Evolutionary conservation across 2,888 invertebrate species (phyloP).

Genomic region (Alentia gelatinosa): DNA sequence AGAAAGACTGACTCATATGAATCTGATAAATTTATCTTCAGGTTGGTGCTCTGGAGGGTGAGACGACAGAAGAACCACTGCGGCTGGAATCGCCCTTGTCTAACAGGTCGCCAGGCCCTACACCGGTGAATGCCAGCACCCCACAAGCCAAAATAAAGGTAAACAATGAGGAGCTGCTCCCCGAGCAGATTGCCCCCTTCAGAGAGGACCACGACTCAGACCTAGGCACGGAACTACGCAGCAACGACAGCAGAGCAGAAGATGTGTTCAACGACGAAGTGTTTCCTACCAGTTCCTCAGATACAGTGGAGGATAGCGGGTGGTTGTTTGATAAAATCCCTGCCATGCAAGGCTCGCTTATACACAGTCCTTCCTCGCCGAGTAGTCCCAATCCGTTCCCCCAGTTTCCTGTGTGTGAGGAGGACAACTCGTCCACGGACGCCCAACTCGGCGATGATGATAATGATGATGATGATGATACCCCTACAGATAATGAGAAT

Average conservation of each 20-base stretch:
- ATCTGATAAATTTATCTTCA: background rate
- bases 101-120: background rate
- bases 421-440: background rate
- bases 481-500: background rate
- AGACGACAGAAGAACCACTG: background rate
- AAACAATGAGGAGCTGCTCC: background rate
- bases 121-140: background rate
- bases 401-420: background rate
- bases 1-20: no score
- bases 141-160: background rate
- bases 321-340: conserved; percentile 47
- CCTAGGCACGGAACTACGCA: background rate
- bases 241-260: background rate
- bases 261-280: background rate
- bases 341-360: conserved; percentile 34
- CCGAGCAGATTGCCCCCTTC: background rate
- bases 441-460: background rate
- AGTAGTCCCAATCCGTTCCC: conserved; percentile 12
- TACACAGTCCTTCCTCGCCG: conserved; percentile 20
- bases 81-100: background rate
- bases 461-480: background rate
- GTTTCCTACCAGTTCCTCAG: background rate
- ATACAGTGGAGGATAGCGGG: conserved; percentile 1
- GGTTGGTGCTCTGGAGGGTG: background rate
- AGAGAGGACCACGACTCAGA: background rate